phyloP scores from a whole-genome alignment of 2,113 vertebrate species.

The Alethe diademata region DNA sequence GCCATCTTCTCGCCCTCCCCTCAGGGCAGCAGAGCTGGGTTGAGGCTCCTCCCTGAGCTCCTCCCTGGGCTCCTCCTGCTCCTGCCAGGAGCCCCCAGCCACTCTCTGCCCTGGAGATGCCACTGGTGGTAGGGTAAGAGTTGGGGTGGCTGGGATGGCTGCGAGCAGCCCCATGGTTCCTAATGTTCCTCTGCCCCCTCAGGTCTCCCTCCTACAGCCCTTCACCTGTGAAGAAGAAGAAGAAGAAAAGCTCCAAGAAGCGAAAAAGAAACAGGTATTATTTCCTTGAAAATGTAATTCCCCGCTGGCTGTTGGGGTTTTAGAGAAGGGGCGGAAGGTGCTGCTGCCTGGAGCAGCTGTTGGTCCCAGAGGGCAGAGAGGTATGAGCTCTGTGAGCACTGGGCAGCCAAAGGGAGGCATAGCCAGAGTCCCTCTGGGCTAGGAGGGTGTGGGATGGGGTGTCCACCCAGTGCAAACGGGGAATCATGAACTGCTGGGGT shows the following conservation, averaged over 20 bases:
- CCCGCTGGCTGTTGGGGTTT: fast-evolving
- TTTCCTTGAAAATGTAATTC: neutral
- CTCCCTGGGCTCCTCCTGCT: neutral
- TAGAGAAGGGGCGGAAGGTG: neutral
- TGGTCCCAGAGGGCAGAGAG: fast-evolving
- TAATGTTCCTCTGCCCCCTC: neutral
- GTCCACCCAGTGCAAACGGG: neutral
- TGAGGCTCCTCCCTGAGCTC: neutral
- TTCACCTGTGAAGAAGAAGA: constrained; percentile 90
- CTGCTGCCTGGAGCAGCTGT: fast-evolving
- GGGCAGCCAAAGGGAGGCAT: neutral
- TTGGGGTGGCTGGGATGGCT: neutral
- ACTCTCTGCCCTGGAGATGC: fast-evolving
- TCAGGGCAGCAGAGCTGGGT: neutral
- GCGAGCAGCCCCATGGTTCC: neutral
- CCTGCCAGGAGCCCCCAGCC: neutral
- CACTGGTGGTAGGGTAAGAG: fast-evolving
- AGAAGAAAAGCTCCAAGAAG: constrained; percentile 95
- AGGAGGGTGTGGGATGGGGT: neutral
- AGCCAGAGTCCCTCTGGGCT: fast-evolving
- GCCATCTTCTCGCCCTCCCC: neutral
- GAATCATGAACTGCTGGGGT: fast-evolving
- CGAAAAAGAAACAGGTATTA: constrained; percentile 88
- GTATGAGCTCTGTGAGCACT: neutral
- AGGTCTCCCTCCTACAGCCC: constrained; percentile 91